Evolutionary conservation across 2,113 vertebrate genomes (phyloP), one percentile per base, ranked within the genome.

Genomic region (Plestiodon gilberti): DNA sequence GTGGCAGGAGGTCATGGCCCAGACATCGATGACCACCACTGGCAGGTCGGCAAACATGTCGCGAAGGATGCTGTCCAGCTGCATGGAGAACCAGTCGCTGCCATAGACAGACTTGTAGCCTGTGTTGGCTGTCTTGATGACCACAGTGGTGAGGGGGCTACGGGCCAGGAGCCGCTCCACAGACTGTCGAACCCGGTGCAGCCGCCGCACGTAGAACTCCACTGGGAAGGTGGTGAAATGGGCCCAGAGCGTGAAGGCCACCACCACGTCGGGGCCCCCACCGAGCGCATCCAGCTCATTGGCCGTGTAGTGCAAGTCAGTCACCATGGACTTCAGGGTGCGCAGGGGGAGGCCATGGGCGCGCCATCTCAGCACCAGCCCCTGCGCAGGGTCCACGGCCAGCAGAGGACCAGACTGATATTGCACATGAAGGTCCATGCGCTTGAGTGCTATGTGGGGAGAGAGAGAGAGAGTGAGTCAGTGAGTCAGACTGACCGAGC

Each of bases 1-100:
- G 78, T 95, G 93, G 70, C 92, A 93, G 52, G 94, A 90, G 2
- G 93, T 94, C 94, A 95, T 95, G 84, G 93, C 93, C 93, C 93
- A 95, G 25, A 70, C 87, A 28, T 95, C 94, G 2, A 95, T 38
- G 55, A 94, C 73, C 35, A 89, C 92, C 10, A 95, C 91, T 4
- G 82, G 82, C 59, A 93, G 70, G 18, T 85, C 90, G 65, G 82
- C 81, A 84, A 95, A 93, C 77, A 89, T 83, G 20, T 55, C 87
- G 15, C 83, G 87, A 35, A 95, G 83, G 14, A 87, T 43, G 11
- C 30, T 73, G 91, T 95, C 87, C 73, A 95, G 78, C 84, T 95
- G 94, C 70, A 92, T 88, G 74, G 93, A 90, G 69, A 93, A 84
- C 94, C 93, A 95, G 84, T 93, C 92, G 62, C 90, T 90, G 67